phyloP scores from a whole-genome alignment of 2,113 vertebrate species.

The Onychostruthus taczanowskii region DNA sequence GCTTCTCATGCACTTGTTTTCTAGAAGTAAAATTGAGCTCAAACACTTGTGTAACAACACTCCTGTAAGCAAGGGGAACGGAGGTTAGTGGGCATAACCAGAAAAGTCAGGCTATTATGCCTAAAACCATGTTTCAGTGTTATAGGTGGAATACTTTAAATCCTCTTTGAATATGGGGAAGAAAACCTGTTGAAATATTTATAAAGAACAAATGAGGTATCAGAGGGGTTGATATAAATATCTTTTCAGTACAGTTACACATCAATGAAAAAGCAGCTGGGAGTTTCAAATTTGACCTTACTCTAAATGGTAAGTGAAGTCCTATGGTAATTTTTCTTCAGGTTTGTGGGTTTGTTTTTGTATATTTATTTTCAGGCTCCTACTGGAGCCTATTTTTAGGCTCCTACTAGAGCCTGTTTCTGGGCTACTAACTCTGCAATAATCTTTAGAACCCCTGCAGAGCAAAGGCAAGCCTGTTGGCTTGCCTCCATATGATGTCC shows the following conservation, averaged over 20 bases:
- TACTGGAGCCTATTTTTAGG: neutral
- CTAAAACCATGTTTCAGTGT: neutral
- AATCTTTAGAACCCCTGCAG: neutral
- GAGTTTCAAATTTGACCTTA: neutral
- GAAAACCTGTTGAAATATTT: neutral
- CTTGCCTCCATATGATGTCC: neutral
- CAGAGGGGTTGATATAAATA: neutral
- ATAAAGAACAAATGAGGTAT: neutral
- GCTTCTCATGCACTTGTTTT: neutral
- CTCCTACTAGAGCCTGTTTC: neutral
- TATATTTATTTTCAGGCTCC: neutral
- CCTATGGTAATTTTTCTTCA: neutral
- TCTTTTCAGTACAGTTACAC: neutral
- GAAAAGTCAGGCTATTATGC: neutral
- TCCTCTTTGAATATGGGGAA: neutral
- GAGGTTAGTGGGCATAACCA: neutral
- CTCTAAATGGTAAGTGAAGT: neutral
- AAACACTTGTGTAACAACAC: neutral
- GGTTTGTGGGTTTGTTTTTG: neutral
- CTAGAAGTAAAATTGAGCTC: neutral
- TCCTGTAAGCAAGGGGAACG: neutral
- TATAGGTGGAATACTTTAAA: neutral
- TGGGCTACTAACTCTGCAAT: neutral
- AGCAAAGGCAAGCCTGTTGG: neutral
- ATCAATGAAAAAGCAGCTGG: neutral